A percentile compares a stretch with the other conserved stretches of the same genome.
These are phyloP conservation scores for Hemicrepidius hirtus DNA, from an alignment of 2,888 invertebrate species.

Conservation along the genomic window DNA sequence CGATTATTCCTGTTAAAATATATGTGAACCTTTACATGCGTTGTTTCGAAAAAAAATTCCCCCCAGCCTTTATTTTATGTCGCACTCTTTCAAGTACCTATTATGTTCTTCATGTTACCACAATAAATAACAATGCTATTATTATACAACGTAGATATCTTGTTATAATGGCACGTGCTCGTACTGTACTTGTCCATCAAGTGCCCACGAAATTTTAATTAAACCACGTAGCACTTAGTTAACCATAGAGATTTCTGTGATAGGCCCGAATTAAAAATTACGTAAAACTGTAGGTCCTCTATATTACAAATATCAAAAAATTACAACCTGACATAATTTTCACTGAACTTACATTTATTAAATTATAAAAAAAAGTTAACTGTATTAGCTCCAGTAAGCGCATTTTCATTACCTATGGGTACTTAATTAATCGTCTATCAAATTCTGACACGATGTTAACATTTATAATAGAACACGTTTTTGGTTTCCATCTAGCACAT, in stretches of 20 bases:
- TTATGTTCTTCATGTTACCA: constrained; percentile 17
- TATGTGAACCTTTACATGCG: constrained; percentile 3
- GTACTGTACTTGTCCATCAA: not conserved
- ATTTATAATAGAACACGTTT: constrained; percentile 60
- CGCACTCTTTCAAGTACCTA: not conserved
- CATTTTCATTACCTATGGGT: constrained; percentile 17
- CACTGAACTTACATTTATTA: not conserved
- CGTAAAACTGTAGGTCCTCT: too few relatives aligned
- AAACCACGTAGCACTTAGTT: too few relatives aligned
- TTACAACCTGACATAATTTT: not conserved
- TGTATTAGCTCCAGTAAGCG: constrained; percentile 21
- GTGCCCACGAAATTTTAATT: too few relatives aligned
- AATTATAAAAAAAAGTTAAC: constrained; percentile 4
- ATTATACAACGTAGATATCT: constrained; percentile 13
- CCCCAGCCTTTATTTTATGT: not conserved
- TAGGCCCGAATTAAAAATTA: too few relatives aligned
- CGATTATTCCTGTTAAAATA: constrained; percentile 26
- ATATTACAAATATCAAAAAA: not conserved
- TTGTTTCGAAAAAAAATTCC: not conserved
- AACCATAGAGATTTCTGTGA: too few relatives aligned
- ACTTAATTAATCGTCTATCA: constrained; percentile 59
- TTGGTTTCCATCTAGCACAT: constrained; percentile 56
- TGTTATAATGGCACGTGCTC: constrained; percentile 27
- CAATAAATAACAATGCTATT: constrained; percentile 18
- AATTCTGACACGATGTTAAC: constrained; percentile 61